These are phyloP conservation scores for Pygoscelis adeliae DNA, from an alignment of 2,113 vertebrate species.

Conservation along the genomic window DNA sequence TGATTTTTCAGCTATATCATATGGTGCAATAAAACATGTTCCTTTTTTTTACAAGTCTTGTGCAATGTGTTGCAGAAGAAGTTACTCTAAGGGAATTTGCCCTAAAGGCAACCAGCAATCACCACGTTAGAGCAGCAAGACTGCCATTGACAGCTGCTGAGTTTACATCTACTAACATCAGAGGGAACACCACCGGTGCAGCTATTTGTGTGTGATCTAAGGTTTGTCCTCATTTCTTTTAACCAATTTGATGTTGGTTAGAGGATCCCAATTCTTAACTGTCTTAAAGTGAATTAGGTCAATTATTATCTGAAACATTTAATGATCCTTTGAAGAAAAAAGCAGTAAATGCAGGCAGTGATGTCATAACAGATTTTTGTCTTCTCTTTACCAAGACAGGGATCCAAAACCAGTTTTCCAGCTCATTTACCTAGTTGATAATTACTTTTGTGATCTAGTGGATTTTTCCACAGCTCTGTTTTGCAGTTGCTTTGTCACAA, in stretches of 20 bases:
- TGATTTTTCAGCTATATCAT: neutral
- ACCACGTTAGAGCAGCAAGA: neutral
- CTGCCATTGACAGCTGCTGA: neutral
- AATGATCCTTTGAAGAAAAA: neutral
- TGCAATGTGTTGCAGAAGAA: neutral
- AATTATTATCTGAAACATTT: neutral
- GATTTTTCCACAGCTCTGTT: neutral
- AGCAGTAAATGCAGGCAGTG: neutral
- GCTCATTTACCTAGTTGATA: neutral
- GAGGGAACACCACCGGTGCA: neutral
- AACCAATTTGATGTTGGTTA: neutral
- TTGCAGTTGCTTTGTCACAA: neutral
- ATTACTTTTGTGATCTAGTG: neutral
- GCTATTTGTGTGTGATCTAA: neutral
- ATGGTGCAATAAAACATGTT: neutral
- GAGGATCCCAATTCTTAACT: neutral
- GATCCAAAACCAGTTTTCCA: neutral
- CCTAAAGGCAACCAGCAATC: neutral
- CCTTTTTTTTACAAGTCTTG: neutral
- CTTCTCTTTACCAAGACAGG: neutral
- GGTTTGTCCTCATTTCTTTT: neutral
- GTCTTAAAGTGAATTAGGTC: neutral
- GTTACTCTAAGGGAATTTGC: neutral
- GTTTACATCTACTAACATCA: neutral
- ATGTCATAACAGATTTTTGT: neutral